These are phyloP conservation scores for Stenodema calcarata DNA, from an alignment of 2,888 invertebrate genomes.

Conservation along the genomic window DNA sequence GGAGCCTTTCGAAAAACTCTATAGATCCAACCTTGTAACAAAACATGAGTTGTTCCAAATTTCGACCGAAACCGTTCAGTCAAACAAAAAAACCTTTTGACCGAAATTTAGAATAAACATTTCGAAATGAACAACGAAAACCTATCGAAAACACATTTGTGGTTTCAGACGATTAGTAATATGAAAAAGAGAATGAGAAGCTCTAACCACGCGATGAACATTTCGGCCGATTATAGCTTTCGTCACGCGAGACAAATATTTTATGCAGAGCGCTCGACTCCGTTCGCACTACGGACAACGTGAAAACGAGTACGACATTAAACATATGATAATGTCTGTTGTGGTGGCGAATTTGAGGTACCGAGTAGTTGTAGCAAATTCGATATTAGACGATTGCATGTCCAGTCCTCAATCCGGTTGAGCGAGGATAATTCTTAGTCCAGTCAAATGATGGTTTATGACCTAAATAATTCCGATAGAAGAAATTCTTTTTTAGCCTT, in stretches of 20 bases:
- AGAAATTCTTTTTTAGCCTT: too few relatives aligned
- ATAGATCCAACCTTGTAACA: not conserved
- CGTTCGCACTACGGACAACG: not conserved
- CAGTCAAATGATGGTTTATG: too few relatives aligned
- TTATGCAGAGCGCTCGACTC: not conserved
- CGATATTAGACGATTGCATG: too few relatives aligned
- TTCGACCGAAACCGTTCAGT: too few relatives aligned
- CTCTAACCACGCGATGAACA: constrained; percentile 36
- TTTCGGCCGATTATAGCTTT: not conserved
- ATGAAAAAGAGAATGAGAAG: constrained; percentile 32
- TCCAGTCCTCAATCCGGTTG: too few relatives aligned
- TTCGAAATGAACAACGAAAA: not conserved
- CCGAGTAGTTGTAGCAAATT: too few relatives aligned
- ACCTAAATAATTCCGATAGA: too few relatives aligned
- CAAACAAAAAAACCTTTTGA: not conserved
- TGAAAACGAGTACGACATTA: not conserved
- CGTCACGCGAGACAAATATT: not conserved
- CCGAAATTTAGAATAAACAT: too few relatives aligned
- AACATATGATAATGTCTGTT: not conserved
- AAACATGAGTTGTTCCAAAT: too few relatives aligned
- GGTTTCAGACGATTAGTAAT: constrained; percentile 18
- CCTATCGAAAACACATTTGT: not conserved
- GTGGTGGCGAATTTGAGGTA: too few relatives aligned
- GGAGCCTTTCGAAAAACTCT: not conserved
- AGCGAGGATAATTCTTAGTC: too few relatives aligned